A percentile compares a stretch with the other conserved stretches of the same genome.
phyloP scores from a whole-genome alignment of 2,888 invertebrate genomes.

The Tipula helvola region DNA sequence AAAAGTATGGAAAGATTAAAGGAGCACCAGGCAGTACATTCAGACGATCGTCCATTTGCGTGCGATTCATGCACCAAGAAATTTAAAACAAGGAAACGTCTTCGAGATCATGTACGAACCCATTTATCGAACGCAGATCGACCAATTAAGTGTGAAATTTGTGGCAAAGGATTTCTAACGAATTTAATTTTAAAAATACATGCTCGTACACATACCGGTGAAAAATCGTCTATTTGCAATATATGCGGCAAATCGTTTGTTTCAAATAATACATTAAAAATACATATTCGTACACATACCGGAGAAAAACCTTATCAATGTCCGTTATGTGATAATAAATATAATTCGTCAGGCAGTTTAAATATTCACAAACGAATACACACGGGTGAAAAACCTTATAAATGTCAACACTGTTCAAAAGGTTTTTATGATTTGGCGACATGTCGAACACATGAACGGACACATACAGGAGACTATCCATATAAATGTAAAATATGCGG shows the following conservation, averaged over 20 bases:
- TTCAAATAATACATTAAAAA: neutral
- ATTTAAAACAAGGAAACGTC: neutral
- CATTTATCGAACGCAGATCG: neutral
- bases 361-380: neutral
- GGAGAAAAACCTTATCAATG: constrained; percentile 7
- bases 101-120: neutral
- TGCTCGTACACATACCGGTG: neutral
- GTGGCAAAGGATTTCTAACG: neutral
- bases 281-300: neutral
- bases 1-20: neutral
- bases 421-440: neutral
- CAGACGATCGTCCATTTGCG: neutral
- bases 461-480: neutral
- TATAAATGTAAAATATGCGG: constrained; percentile 4
- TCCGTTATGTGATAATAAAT: constrained; percentile 5
- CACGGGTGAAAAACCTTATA: neutral
- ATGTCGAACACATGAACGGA: neutral
- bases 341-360: neutral
- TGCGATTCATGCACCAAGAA: neutral
- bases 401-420: neutral
- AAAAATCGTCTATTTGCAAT: neutral
- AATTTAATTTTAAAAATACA: neutral
- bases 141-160: neutral
- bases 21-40: neutral
- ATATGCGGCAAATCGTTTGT: constrained; percentile 4